phyloP scores from a whole-genome alignment of 2,113 vertebrate species.

The Eulemur macaco region DNA sequence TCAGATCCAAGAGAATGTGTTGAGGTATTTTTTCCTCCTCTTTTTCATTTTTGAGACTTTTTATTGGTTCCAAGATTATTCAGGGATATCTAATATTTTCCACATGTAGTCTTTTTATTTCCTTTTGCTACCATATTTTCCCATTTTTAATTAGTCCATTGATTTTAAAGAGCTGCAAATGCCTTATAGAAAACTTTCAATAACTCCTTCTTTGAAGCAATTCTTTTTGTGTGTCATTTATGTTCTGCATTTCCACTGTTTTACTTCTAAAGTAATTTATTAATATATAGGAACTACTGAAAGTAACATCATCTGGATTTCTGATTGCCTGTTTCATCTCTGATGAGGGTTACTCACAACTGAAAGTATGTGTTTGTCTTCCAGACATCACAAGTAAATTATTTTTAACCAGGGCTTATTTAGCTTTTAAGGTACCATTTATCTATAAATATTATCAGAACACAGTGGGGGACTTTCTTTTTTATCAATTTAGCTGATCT shows the following conservation, averaged over 20 bases:
- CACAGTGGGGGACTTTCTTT: background rate
- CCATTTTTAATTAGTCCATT: conserved; percentile 75
- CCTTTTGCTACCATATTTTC: conserved; percentile 40
- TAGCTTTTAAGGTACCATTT: conserved; percentile 1
- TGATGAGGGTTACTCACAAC: conserved; percentile 62
- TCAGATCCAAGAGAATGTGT: background rate
- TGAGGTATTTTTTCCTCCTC: background rate
- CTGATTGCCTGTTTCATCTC: conserved; percentile 48
- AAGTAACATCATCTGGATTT: conserved; percentile 62
- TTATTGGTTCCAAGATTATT: conserved; percentile 48
- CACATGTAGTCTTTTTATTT: conserved; percentile 28
- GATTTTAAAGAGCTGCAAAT: conserved; percentile 77
- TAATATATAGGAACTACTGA: conserved; percentile 37
- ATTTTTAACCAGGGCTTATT: conserved; percentile 12
- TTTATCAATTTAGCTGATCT: background rate
- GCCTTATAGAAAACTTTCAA: conserved; percentile 62
- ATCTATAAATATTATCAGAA: background rate
- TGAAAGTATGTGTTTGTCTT: conserved; percentile 46
- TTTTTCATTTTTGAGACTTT: background rate
- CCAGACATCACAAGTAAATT: background rate
- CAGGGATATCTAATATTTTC: conserved; percentile 59
- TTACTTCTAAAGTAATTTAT: conserved; percentile 64
- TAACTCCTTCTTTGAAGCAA: conserved; percentile 73
- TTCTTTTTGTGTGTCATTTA: conserved; percentile 71
- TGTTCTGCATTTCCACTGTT: conserved; percentile 56